Percentiles rank a stretch among this genome's conserved stretches.
Conservation (phyloP, 2,888 invertebrate genomes). For the Synanthedon tipuliformis region DNA sequence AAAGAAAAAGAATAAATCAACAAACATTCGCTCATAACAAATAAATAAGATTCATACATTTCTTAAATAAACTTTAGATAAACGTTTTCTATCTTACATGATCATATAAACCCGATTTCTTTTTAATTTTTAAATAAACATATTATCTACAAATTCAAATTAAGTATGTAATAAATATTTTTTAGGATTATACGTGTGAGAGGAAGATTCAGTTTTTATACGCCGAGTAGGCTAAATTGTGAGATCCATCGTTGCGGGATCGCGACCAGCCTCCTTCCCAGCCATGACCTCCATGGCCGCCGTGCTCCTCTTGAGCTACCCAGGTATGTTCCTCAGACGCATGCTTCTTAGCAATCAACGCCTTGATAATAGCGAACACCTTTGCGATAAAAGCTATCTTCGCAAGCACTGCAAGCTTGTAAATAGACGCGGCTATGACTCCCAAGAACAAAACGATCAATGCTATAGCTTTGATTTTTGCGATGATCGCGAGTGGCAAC, state of each 20-base stretch:
- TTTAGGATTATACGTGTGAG: background rate
- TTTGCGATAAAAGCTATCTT: constrained; percentile 77
- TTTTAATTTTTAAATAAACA: too few species aligned
- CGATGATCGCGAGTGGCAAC: constrained; percentile 70
- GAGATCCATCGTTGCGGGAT: constrained; percentile 41
- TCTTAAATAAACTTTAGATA: background rate
- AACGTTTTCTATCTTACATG: too few species aligned
- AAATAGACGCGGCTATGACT: constrained; percentile 75
- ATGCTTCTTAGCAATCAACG: constrained; percentile 48
- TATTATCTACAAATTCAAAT: too few species aligned
- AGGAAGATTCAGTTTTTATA: constrained; percentile 33
- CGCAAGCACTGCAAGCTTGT: constrained; percentile 79
- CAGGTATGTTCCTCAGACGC: constrained; percentile 28
- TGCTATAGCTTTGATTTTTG: constrained; percentile 75
- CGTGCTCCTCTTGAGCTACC: constrained; percentile 29
- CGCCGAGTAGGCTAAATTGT: constrained; percentile 50
- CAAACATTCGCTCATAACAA: constrained; percentile 12
- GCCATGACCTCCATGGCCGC: constrained; percentile 8
- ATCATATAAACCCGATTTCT: too few species aligned
- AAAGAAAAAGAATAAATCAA: constrained; percentile 32
- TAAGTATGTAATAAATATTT: too few species aligned
- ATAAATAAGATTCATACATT: constrained; percentile 13
- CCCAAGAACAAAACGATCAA: constrained; percentile 74
- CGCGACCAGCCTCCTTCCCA: constrained; percentile 60
- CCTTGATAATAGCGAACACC: constrained; percentile 43